phyloP scores from a whole-genome alignment of 1,140 invertebrate genomes.

The Hycleus phaleratus region DNA sequence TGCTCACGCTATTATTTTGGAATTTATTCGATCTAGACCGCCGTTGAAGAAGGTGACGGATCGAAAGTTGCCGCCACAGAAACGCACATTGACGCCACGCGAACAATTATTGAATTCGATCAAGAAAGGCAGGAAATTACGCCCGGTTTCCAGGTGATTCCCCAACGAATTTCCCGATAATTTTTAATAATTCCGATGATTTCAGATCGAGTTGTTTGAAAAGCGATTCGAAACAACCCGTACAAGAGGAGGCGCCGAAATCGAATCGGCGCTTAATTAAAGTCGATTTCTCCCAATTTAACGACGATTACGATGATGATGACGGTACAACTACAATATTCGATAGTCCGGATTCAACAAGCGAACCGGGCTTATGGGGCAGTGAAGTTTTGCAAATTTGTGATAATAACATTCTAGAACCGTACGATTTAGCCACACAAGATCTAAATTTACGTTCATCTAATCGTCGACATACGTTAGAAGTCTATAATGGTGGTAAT shows the following conservation, averaged over 20 bases:
- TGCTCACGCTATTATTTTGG: slow-evolving; percentile 88
- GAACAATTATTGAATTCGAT: slow-evolving; percentile 87
- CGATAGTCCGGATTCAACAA: slow-evolving; percentile 33
- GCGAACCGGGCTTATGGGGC: slow-evolving; percentile 32
- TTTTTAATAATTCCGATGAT: too few relatives aligned
- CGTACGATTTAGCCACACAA: slow-evolving; percentile 74
- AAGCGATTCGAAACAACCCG: not conserved
- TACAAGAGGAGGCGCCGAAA: slow-evolving; percentile 18
- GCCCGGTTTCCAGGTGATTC: slow-evolving; percentile 43
- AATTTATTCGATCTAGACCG: slow-evolving; percentile 92
- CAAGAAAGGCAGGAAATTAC: slow-evolving; percentile 63
- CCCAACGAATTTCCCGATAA: too few relatives aligned
- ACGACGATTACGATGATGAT: slow-evolving; percentile 45
- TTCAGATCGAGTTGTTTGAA: too few relatives aligned
- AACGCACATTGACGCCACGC: slow-evolving; percentile 63
- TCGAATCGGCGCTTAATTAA: slow-evolving; percentile 51
- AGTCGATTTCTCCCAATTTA: slow-evolving; percentile 57
- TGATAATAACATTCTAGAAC: slow-evolving; percentile 64
- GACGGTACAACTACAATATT: slow-evolving; percentile 42
- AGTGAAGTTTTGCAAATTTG: slow-evolving; percentile 66
- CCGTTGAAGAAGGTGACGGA: slow-evolving; percentile 90
- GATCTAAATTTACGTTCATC: slow-evolving; percentile 61
- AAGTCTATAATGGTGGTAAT: slow-evolving; percentile 29
- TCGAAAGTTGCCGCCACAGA: slow-evolving; percentile 67
- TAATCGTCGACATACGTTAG: slow-evolving; percentile 63